phyloP scores from a whole-genome alignment of 2,888 invertebrate species.

The Eupithecia dodoneata region DNA sequence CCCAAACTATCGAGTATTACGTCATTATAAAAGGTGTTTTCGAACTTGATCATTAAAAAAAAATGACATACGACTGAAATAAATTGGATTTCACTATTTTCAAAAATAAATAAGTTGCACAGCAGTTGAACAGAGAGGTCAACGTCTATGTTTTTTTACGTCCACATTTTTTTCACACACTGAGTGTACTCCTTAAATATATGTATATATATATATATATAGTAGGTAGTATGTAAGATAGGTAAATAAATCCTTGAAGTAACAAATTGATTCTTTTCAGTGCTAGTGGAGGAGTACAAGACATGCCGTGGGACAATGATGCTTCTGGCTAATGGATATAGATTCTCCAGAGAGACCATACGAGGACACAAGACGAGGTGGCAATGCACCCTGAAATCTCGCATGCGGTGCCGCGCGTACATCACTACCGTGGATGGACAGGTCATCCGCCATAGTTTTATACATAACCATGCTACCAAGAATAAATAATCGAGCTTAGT shows the following conservation, averaged over 20 bases:
- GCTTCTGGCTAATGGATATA: conserved; percentile 49
- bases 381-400: conserved; percentile 46
- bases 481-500: not conserved
- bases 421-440: conserved; percentile 46
- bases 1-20: conserved; percentile 34
- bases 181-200: too few species aligned
- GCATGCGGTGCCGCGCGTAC: conserved; percentile 49
- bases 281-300: conserved; percentile 41
- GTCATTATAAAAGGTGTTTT: conserved; percentile 27
- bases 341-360: conserved; percentile 54
- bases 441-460: conserved; percentile 42
- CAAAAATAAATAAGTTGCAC: too few species aligned
- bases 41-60: conserved; percentile 36
- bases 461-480: conserved; percentile 44
- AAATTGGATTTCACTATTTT: not conserved
- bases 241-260: not conserved
- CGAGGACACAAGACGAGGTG: conserved; percentile 45
- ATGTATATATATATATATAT: too few species aligned
- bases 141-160: too few species aligned
- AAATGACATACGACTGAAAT: not conserved
- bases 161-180: too few species aligned
- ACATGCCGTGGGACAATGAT: conserved; percentile 50
- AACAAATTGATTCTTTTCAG: conserved; percentile 24
- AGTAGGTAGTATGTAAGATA: not conserved
- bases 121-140: too few species aligned